These are phyloP conservation scores for Drosophila limbata DNA, from an alignment of 2,888 invertebrate species.

Conservation along the genomic window DNA sequence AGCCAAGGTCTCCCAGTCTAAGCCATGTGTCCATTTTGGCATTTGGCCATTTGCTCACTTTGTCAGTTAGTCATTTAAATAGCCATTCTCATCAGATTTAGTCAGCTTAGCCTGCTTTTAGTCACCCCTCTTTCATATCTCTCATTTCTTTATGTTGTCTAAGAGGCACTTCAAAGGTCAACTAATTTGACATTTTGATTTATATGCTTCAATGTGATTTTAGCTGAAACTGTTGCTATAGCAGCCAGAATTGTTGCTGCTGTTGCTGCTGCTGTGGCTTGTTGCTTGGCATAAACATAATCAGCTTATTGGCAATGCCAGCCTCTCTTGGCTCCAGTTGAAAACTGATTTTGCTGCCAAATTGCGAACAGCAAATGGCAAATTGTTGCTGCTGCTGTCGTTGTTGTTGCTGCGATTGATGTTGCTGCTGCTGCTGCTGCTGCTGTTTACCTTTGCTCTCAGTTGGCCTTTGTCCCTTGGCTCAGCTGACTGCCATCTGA, in stretches of 20 bases:
- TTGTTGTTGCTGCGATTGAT: slow-evolving; percentile 8
- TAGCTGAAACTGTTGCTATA: slow-evolving; percentile 35
- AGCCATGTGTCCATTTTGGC: slow-evolving; percentile 4
- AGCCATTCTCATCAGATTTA: slow-evolving; percentile 24
- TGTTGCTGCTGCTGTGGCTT: slow-evolving; percentile 38
- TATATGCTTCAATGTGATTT: slow-evolving; percentile 49
- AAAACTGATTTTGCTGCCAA: slow-evolving; percentile 54
- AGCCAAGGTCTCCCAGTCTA: background rate
- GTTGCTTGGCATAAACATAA: slow-evolving; percentile 58
- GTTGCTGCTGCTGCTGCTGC: slow-evolving; percentile 14
- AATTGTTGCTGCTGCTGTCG: slow-evolving; percentile 25
- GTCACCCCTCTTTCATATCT: background rate
- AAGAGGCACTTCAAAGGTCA: slow-evolving; percentile 59
- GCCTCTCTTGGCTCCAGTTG: slow-evolving; percentile 29
- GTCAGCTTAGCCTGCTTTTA: background rate
- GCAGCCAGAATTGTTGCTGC: slow-evolving; percentile 14
- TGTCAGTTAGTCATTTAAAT: slow-evolving; percentile 52
- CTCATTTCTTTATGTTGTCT: slow-evolving; percentile 11
- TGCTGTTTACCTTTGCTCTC: slow-evolving; percentile 36
- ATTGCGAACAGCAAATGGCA: slow-evolving; percentile 40
- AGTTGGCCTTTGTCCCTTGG: slow-evolving; percentile 35
- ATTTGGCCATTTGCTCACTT: slow-evolving; percentile 1
- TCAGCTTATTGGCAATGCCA: slow-evolving; percentile 60
- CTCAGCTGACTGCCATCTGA: slow-evolving; percentile 28
- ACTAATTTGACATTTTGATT: slow-evolving; percentile 74